These are phyloP conservation scores for Phylloscopus whistleri DNA, from an alignment of 2,113 vertebrate genomes.

Conservation along the genomic window DNA sequence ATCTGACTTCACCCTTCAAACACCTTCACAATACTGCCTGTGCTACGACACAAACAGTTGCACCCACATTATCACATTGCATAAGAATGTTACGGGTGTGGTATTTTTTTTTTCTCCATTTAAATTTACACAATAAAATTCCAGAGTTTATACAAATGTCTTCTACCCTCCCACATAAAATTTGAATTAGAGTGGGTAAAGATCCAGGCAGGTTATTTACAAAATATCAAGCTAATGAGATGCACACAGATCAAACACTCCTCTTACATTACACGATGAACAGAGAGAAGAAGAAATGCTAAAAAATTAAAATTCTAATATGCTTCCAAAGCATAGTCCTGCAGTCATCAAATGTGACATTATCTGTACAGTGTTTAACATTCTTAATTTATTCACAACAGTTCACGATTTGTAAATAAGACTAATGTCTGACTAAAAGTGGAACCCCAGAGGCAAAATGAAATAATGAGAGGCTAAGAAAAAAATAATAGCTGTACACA, in stretches of 20 bases:
- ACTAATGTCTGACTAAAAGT: constrained; percentile 60
- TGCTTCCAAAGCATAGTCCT: constrained; percentile 26
- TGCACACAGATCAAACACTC: constrained; percentile 24
- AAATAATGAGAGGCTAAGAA: constrained; percentile 55
- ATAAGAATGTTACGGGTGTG: background rate
- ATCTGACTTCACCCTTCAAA: constrained; percentile 1
- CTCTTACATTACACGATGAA: constrained; percentile 42
- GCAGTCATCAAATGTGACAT: constrained; percentile 1
- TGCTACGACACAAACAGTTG: background rate
- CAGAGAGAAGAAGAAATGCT: constrained; percentile 25
- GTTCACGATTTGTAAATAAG: constrained; percentile 68
- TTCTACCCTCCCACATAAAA: background rate
- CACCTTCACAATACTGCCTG: background rate
- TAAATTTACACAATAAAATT: background rate
- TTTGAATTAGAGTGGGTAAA: constrained; percentile 32
- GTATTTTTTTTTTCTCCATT: background rate
- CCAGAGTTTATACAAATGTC: background rate
- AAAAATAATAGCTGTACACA: constrained; percentile 26
- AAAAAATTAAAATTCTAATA: background rate
- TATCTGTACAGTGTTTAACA: constrained; percentile 65
- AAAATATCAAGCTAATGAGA: constrained; percentile 53
- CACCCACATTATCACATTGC: background rate
- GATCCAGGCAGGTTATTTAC: constrained; percentile 54
- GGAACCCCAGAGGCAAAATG: constrained; percentile 58
- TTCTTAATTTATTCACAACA: constrained; percentile 66